Evolutionary conservation across 37 sponge, comb jelly and placozoan species (phyloP).

Genomic region (Ephydatia muelleri): DNA sequence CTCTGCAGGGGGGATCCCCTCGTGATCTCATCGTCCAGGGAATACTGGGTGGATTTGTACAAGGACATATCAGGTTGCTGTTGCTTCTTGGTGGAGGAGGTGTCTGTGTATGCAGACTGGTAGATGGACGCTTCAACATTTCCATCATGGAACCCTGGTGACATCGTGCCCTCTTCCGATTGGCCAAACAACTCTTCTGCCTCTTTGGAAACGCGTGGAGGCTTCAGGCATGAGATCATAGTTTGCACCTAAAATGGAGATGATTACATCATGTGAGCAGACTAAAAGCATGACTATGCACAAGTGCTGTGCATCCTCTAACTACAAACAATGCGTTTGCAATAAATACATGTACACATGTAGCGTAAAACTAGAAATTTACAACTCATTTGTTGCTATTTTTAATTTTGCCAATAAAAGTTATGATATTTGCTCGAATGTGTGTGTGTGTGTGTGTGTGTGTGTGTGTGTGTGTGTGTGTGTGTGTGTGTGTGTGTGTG

Average conservation of each 20-base stretch:
- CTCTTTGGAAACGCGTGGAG: not conserved
- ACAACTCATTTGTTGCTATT: too few relatives aligned
- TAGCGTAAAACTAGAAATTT: too few relatives aligned
- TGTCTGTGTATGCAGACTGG: slow-evolving; percentile 23
- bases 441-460: too few relatives aligned
- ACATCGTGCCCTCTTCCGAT: not conserved
- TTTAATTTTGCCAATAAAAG: too few relatives aligned
- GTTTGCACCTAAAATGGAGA: slow-evolving; percentile 27
- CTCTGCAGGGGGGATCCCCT: not conserved
- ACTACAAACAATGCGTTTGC: too few relatives aligned
- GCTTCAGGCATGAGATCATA: slow-evolving; percentile 39
- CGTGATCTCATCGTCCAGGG: not conserved
- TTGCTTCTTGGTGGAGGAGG: not conserved
- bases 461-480: too few relatives aligned
- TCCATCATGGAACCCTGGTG: not conserved
- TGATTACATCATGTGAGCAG: not conserved
- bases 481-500: too few relatives aligned
- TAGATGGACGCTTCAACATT: slow-evolving; percentile 4
- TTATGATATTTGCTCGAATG: too few relatives aligned
- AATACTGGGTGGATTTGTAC: slow-evolving; percentile 15
- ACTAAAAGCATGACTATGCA: not conserved
- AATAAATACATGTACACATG: too few relatives aligned
- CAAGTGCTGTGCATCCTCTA: not conserved
- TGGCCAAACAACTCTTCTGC: not conserved
- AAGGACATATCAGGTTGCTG: slow-evolving; percentile 10